Evolutionary conservation across 1,140 invertebrate species (phyloP), one percentile per base, ranked within the genome.

Genomic region (Phortica variegata): DNA sequence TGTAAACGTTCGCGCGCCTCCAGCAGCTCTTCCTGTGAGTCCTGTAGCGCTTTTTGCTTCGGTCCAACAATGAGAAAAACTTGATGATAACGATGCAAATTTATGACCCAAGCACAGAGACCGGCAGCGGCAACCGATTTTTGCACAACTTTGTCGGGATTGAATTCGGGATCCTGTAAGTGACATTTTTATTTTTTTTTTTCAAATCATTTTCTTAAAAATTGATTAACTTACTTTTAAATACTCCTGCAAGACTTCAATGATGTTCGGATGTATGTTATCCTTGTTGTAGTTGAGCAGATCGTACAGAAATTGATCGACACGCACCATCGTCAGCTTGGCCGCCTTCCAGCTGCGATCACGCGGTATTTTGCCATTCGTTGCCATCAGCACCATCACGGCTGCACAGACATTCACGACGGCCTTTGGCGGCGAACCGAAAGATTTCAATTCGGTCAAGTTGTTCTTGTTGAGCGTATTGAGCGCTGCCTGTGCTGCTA

Each of bases 381-480:
- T 86, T 3, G 91, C 84, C 51, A 96, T 84, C 10, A 97, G 78
- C 34, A 95, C 89, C 70, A 95, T 84, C 1, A 97, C 94, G 17
- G 93, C 93, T 10, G 90, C 86, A 6, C 85, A 86, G 0, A 97
- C 93, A 65, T 87, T 91, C 2, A 90, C 83, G 2, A 97, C 93
- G 39, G 89, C 89, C 34, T 85, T 83, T 9, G 89, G 88, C 17
- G 89, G 89, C n/a, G 86, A 84, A 0, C 90, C 91, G 75, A 97
- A 96, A 2, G 94, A 93, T 76, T 97, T 97, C 55, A 97, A 76
- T 75, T 98, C 95, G 1, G 94, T 96, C 32, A 97, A 78, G 77
- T 97, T 97, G 53, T 85, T 88, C 77, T 97, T 97, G 72, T 97
- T 96, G 1, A 97, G 76, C 0, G 94, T 97, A 60, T 97, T 89